Conservation (phyloP, 2,113 vertebrate species). For the Gallinago undulata region DNA sequence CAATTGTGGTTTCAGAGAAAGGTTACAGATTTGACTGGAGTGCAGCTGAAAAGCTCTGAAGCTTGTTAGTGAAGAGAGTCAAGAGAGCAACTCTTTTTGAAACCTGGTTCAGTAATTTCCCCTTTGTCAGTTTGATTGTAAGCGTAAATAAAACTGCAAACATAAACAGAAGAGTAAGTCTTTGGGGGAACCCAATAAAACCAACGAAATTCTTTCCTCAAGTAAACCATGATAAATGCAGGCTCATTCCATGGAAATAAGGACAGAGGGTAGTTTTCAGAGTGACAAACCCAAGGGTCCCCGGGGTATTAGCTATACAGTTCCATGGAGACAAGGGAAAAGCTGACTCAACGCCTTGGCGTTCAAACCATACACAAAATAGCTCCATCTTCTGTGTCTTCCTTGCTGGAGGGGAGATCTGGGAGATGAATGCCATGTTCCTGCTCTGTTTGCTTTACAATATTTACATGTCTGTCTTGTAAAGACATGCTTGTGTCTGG, state of each 20-base stretch:
- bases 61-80: neutral
- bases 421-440: neutral
- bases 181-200: neutral
- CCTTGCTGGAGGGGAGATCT: neutral
- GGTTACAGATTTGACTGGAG: neutral
- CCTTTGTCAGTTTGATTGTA: neutral
- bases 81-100: neutral
- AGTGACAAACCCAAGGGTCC: neutral
- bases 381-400: neutral
- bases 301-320: neutral
- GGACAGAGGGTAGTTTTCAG: neutral
- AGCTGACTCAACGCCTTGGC: conserved; percentile 34
- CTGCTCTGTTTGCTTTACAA: neutral
- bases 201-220: neutral
- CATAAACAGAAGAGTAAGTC: neutral
- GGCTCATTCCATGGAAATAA: neutral
- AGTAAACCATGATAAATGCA: neutral
- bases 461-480: conserved; percentile 43
- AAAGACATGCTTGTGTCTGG: conserved; percentile 10
- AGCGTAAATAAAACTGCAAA: neutral
- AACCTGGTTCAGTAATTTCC: neutral
- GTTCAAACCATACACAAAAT: neutral
- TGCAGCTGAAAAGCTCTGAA: neutral
- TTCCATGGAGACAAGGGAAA: neutral
- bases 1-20: neutral